Evolutionary conservation across 2,888 invertebrate genomes (phyloP).

Genomic region (Oegoconia quadripuncta): DNA sequence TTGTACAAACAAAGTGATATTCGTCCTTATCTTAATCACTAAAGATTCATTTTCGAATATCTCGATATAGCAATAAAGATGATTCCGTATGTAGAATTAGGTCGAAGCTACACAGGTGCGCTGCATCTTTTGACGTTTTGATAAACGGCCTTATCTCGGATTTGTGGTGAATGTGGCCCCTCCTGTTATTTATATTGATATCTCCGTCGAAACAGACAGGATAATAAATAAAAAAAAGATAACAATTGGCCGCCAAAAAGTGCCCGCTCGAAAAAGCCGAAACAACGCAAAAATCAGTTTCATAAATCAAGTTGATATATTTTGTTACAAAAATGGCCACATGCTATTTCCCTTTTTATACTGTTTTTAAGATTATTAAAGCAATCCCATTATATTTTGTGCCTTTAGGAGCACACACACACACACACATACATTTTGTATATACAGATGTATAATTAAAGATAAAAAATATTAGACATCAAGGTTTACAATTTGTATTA

Average conservation of each 20-base stretch:
- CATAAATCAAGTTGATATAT: too few relatives aligned
- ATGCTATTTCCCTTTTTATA: too few relatives aligned
- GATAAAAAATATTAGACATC: too few relatives aligned
- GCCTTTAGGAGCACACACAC: too few relatives aligned
- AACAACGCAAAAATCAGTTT: too few relatives aligned
- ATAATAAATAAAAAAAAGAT: conserved; percentile 32
- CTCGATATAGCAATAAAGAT: conserved; percentile 14
- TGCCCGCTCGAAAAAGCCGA: neutral
- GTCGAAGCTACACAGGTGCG: conserved; percentile 41
- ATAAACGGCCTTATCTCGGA: conserved; percentile 41
- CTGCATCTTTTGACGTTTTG: conserved; percentile 49
- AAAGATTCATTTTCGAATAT: conserved; percentile 23
- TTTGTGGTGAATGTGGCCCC: conserved; percentile 31
- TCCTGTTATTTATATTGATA: conserved; percentile 39
- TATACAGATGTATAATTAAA: too few relatives aligned
- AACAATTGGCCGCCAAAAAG: conserved; percentile 3
- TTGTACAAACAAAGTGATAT: conserved; percentile 12
- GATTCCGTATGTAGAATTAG: conserved; percentile 38
- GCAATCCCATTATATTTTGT: too few relatives aligned
- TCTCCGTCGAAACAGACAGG: conserved; percentile 21
- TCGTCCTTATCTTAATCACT: conserved; percentile 14
- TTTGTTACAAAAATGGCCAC: too few relatives aligned
- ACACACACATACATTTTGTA: too few relatives aligned
- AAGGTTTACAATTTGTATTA: too few relatives aligned
- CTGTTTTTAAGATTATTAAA: too few relatives aligned